Percentiles rank a stretch among this genome's conserved stretches.
phyloP scores from a whole-genome alignment of 2,888 invertebrate species.

The Caenorhabditis imperialis region DNA sequence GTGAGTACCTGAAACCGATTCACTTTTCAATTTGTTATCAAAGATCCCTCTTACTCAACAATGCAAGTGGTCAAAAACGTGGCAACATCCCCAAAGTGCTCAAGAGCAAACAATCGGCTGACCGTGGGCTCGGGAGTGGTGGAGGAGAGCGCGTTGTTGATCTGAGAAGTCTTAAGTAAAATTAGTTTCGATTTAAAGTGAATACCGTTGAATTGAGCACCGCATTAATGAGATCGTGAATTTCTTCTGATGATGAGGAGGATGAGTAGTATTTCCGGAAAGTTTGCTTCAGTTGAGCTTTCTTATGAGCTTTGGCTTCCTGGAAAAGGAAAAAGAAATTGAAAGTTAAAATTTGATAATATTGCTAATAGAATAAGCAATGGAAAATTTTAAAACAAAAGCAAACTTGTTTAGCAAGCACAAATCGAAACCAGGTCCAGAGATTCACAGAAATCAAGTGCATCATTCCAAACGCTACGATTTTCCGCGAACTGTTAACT shows the following conservation, averaged over 20 bases:
- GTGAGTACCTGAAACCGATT: conserved; percentile 61
- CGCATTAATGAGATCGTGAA: conserved; percentile 39
- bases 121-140: conserved; percentile 36
- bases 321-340: conserved; percentile 10
- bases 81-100: conserved; percentile 76
- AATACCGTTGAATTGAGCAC: conserved; percentile 47
- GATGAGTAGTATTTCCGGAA: conserved; percentile 47
- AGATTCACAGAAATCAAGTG: conserved; percentile 75
- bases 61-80: conserved; percentile 76
- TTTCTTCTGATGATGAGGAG: conserved; percentile 51
- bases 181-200: conserved; percentile 7
- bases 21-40: not conserved
- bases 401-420: conserved; percentile 72
- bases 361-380: too few relatives aligned
- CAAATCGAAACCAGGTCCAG: conserved; percentile 78
- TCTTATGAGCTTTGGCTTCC: conserved; percentile 59
- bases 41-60: conserved; percentile 61
- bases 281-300: conserved; percentile 57
- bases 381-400: not conserved
- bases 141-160: conserved; percentile 31
- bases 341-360: too few relatives aligned
- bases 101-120: conserved; percentile 65
- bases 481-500: conserved; percentile 65
- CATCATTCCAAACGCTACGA: conserved; percentile 76
- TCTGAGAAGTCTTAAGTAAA: conserved; percentile 5